These are phyloP conservation scores for Brachyistius frenatus DNA, from an alignment of 2,113 vertebrate species.

Conservation along the genomic window DNA sequence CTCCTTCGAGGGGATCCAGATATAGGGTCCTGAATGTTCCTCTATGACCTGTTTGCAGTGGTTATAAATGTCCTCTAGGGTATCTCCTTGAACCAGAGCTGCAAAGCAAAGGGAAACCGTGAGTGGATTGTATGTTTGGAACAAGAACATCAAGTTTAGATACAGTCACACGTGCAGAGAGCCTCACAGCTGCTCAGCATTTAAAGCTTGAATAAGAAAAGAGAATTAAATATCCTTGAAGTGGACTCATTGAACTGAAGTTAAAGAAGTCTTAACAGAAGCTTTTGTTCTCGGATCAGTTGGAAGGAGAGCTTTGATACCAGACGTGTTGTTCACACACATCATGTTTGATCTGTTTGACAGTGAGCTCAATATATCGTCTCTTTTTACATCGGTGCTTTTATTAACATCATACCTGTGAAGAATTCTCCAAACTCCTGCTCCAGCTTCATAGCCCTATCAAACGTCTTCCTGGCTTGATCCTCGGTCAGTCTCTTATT, in stretches of 20 bases:
- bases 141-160: neutral
- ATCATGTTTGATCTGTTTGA: too few species aligned
- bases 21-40: slow-evolving; percentile 98
- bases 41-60: slow-evolving; percentile 99
- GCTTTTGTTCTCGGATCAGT: too few species aligned
- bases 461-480: slow-evolving; percentile 96
- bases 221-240: too few species aligned
- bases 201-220: too few species aligned
- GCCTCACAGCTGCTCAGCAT: neutral
- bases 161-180: neutral
- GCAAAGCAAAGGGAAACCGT: slow-evolving; percentile 59
- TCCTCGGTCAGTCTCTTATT: slow-evolving; percentile 97
- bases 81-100: slow-evolving; percentile 99
- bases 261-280: too few species aligned
- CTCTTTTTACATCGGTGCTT: neutral
- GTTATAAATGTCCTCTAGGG: slow-evolving; percentile 98
- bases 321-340: too few species aligned
- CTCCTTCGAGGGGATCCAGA: slow-evolving; percentile 99
- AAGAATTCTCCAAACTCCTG: slow-evolving; percentile 99
- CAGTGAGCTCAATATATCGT: too few species aligned
- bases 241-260: too few species aligned
- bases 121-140: neutral
- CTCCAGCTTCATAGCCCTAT: slow-evolving; percentile 95
- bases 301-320: too few species aligned
- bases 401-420: slow-evolving; percentile 88